Conservation (phyloP, 1,140 invertebrate species). For the Heliothis virescens region DNA sequence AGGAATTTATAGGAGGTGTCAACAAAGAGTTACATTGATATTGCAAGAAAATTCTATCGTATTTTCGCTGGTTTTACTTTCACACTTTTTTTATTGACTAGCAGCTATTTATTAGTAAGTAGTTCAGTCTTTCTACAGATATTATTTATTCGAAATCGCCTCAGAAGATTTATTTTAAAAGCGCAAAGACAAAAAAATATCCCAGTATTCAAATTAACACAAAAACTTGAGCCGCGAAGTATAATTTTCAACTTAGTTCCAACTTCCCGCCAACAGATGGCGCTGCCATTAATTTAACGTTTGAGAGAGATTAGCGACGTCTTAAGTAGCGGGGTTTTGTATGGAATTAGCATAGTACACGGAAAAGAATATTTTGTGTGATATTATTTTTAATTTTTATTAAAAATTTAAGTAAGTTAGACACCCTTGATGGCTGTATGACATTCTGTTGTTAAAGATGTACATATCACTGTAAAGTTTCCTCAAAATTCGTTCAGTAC, state of each 20-base stretch:
- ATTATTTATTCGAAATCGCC: no score
- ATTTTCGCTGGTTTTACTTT: not conserved
- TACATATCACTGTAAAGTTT: no score
- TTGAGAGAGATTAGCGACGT: conserved; percentile 9
- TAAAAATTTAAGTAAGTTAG: no score
- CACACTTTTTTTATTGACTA: no score
- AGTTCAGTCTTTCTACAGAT: no score
- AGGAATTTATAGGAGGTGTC: not conserved
- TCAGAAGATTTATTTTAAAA: no score
- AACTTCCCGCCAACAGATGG: conserved; percentile 24
- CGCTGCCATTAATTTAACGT: conserved; percentile 26
- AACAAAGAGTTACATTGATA: not conserved
- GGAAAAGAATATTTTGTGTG: no score
- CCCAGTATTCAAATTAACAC: not conserved
- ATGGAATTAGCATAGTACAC: not conserved
- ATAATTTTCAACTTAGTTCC: conserved; percentile 29
- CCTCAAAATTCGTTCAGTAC: no score
- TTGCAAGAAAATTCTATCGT: not conserved
- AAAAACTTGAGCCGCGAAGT: not conserved
- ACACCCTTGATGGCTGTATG: no score
- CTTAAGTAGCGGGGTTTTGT: conserved; percentile 3
- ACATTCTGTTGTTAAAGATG: no score
- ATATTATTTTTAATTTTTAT: no score
- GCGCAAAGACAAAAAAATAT: not conserved
- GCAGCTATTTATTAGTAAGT: no score